Base-by-base conservation (phyloP, 2,113 vertebrate genomes). In the Proterorhinus semilunaris region DNA sequence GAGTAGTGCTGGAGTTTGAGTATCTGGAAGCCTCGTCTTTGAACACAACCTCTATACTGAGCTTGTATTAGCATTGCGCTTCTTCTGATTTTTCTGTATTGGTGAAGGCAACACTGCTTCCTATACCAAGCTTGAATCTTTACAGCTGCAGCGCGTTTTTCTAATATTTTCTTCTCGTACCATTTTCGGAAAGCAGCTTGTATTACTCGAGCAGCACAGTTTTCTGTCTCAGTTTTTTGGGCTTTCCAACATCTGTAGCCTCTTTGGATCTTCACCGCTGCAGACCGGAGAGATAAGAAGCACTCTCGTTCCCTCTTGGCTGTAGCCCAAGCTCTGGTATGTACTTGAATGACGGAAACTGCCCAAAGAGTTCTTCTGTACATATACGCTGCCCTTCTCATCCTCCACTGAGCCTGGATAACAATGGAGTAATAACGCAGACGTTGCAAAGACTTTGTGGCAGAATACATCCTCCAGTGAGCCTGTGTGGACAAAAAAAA, bases 61-160 rank as follows among this genome's bases (percentile, higher is more conserved):
- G 96, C 93, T 80, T 99, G 97, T 72, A 99, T 80, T 57, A 87
- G 75, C 10, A 93, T 36, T 0, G 81, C 75, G 73, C 74, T 93
- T 48, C 78, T 57, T 74, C 65, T 82, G 16, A 89, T 86, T 84
- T 13, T 67, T 13, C 62, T 79, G 74, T 86, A 92, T 71, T 87
- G 74, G 84, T 63, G 75, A 3, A n/a, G 65, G 44, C 76, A 58
- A 49, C 6, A 79, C 27, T 89, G 83, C 16, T 89, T 93, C 62
- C 65, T 78, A 58, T 92, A 99, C 94, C 94, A 95, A 1, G 95
- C 84, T 72, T 99, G 97, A 72, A 99, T 93, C 65, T 79, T 72
- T 16, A 95, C 0, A 15, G 94, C 94, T 16, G 95, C 93, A 0
- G 57, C 65, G 0, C 61, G 59, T 67, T 78, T 91, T 69, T 69